These are phyloP conservation scores for Brachyhypopomus occidentalis DNA, from an alignment of 2,113 vertebrate genomes.

Conservation along the genomic window DNA sequence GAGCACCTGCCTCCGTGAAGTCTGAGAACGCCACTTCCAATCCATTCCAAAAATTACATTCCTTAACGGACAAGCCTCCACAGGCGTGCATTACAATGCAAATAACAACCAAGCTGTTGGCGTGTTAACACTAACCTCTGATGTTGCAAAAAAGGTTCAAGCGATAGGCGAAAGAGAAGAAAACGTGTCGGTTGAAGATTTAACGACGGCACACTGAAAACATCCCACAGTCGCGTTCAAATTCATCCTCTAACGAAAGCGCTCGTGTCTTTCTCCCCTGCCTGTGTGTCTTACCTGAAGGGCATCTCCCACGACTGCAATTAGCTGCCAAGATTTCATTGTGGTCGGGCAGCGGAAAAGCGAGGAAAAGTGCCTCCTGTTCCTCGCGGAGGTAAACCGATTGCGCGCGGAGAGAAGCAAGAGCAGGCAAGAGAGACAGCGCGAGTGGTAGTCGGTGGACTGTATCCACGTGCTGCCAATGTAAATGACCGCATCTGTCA, in stretches of 20 bases:
- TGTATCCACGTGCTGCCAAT: constrained; percentile 74
- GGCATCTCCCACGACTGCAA: constrained; percentile 80
- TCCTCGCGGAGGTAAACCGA: constrained; percentile 8
- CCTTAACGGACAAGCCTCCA: constrained; percentile 42
- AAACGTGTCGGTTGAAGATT: constrained; percentile 56
- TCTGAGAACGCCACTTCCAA: constrained; percentile 35
- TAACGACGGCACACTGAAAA: constrained; percentile 58
- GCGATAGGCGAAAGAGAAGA: constrained; percentile 50
- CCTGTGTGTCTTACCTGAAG: constrained; percentile 77
- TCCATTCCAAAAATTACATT: constrained; percentile 36
- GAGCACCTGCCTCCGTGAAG: constrained; percentile 43
- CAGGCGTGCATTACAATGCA: constrained; percentile 43
- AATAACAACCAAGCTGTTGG: constrained; percentile 18
- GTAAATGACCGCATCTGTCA: constrained; percentile 71
- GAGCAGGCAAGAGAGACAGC: constrained; percentile 45
- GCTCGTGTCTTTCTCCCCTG: constrained; percentile 54
- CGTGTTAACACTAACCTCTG: constrained; percentile 56
- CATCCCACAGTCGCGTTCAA: constrained; percentile 59
- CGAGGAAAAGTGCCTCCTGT: constrained; percentile 19
- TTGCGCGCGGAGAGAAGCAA: constrained; percentile 2
- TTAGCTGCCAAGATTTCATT: constrained; percentile 81
- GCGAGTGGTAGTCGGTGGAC: constrained; percentile 50
- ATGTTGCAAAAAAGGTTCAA: constrained; percentile 30
- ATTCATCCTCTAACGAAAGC: constrained; percentile 57
- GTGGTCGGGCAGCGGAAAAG: constrained; percentile 61